These are phyloP conservation scores for Hybognathus amarus DNA, from an alignment of 2,797 vertebrate species.

Conservation along the genomic window DNA sequence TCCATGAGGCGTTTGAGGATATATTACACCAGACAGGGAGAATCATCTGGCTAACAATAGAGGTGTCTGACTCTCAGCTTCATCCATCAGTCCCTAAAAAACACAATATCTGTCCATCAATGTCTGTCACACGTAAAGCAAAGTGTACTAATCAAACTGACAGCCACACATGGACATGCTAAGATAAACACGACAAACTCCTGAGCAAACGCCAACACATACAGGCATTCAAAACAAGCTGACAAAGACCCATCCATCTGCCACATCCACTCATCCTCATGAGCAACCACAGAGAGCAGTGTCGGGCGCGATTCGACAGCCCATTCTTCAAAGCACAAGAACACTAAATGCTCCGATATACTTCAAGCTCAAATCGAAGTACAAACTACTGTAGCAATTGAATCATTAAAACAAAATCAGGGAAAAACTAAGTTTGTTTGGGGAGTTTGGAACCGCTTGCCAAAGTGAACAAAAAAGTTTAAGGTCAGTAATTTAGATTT, in stretches of 20 bases:
- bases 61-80: background rate
- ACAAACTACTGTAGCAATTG: background rate
- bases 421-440: background rate
- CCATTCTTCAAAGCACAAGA: background rate
- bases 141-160: background rate
- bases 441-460: background rate
- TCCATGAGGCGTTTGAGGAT: background rate
- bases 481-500: too few relatives aligned
- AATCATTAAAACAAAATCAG: background rate
- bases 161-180: background rate
- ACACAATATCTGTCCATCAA: constrained; percentile 7
- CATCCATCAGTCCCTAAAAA: constrained; percentile 3
- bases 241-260: constrained; percentile 24
- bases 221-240: constrained; percentile 5
- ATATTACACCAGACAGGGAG: background rate
- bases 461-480: background rate
- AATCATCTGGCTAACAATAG: background rate
- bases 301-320: background rate
- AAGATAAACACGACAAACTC: background rate
- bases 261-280: background rate
- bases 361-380: background rate
- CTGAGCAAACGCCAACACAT: constrained; percentile 6
- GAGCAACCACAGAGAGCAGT: background rate
- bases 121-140: background rate
- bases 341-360: background rate